Percentiles rank a stretch among this genome's conserved stretches.
phyloP scores from a whole-genome alignment of 2,888 invertebrate genomes.

The Baronia brevicornis region DNA sequence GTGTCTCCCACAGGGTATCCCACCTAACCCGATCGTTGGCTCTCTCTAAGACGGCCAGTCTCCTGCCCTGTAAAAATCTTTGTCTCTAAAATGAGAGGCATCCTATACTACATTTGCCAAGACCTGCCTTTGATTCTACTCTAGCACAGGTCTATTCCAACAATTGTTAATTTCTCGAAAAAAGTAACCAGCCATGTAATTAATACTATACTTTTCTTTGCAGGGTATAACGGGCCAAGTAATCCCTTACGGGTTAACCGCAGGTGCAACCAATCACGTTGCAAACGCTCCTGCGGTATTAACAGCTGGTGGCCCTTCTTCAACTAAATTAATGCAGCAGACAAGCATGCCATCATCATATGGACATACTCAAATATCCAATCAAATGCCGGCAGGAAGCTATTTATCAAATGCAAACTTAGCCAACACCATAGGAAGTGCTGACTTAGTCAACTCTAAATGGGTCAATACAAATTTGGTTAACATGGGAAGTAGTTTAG shows the following conservation, averaged over 20 bases:
- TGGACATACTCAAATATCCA: constrained; percentile 7
- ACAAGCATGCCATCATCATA: constrained; percentile 1
- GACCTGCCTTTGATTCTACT: no score
- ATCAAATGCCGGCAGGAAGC: constrained; percentile 5
- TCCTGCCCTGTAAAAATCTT: no score
- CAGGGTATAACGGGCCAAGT: constrained; percentile 32
- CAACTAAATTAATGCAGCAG: constrained; percentile 6
- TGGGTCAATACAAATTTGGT: constrained; percentile 13
- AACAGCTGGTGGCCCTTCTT: constrained; percentile 4
- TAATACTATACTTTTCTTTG: constrained; percentile 16
- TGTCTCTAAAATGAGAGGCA: no score
- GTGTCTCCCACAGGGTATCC: no score
- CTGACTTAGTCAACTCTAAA: constrained; percentile 7
- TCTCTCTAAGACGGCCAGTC: no score
- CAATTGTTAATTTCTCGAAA: no score
- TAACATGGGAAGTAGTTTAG: constrained; percentile 2
- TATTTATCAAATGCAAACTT: constrained; percentile 10
- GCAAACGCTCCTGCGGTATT: constrained; percentile 7
- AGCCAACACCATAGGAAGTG: constrained; percentile 13
- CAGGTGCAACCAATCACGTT: constrained; percentile 10
- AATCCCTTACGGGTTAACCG: constrained; percentile 18
- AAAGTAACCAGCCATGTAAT: no score
- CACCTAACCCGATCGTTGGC: no score
- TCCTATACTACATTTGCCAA: no score
- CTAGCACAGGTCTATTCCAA: no score